These are phyloP conservation scores for Marmota monax DNA, from an alignment of 2,113 vertebrate species.

Conservation along the genomic window DNA sequence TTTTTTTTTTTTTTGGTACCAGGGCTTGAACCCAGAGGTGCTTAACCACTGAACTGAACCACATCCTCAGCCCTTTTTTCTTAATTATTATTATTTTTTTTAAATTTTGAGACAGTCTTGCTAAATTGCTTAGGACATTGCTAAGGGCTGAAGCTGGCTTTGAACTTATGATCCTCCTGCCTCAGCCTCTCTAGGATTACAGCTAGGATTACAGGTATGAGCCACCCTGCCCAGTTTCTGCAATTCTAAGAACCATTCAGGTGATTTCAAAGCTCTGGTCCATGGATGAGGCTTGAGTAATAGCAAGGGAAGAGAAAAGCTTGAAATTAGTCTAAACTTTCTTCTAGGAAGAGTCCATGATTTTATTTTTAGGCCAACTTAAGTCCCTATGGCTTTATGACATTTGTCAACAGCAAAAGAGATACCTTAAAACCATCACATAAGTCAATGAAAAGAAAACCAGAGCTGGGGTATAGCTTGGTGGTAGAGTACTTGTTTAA, in stretches of 20 bases:
- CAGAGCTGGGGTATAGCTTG: not conserved
- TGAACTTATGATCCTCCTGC: no score
- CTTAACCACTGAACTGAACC: no score
- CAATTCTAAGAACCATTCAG: not conserved
- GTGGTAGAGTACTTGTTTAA: no score
- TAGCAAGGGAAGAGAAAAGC: not conserved
- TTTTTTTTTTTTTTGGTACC: no score
- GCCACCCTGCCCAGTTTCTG: not conserved
- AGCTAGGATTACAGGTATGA: no score
- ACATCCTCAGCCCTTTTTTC: no score
- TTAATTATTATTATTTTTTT: no score
- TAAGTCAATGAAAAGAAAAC: not conserved
- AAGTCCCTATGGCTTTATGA: not conserved
- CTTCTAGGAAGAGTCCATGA: not conserved
- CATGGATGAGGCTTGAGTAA: not conserved
- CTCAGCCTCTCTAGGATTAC: no score
- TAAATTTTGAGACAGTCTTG: no score
- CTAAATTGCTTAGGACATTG: no score
- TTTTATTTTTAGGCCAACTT: slow-evolving; percentile 22
- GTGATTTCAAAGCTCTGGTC: not conserved
- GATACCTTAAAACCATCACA: not conserved
- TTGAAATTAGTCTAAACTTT: not conserved
- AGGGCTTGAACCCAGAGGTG: no score
- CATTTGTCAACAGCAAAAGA: slow-evolving; percentile 20
- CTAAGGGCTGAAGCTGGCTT: no score